Evolutionary conservation across 2,113 vertebrate genomes (phyloP).

Genomic region (western clawed frog (Xenopus tropicalis)): UCB_Xtro_10.0 CM004445.2:102924501-102925000

Average conservation of each 20-base stretch:
- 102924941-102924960: background rate
- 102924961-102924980: conserved; percentile 11
- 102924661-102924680: conserved; percentile 47
- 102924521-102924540: too few species aligned
- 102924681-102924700: conserved; percentile 42
- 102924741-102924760: conserved; percentile 47
- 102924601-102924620: background rate
- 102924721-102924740: conserved; percentile 50
- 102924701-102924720: conserved; percentile 28
- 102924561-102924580: too few species aligned
- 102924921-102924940: background rate
- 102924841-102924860: conserved; percentile 24
- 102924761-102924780: conserved; percentile 26
- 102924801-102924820: conserved; percentile 8
- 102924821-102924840: conserved; percentile 30
- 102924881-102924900: background rate
- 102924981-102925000: conserved; percentile 5
- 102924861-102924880: conserved; percentile 23
- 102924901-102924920: background rate
- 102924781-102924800: background rate
- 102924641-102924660: conserved; percentile 37
- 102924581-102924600: too few species aligned
- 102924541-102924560: too few species aligned
- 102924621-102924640: conserved; percentile 50
- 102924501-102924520: too few species aligned